Base-by-base conservation (phyloP, 2,113 vertebrate species). In the Melanerpes formicivorus region DNA sequence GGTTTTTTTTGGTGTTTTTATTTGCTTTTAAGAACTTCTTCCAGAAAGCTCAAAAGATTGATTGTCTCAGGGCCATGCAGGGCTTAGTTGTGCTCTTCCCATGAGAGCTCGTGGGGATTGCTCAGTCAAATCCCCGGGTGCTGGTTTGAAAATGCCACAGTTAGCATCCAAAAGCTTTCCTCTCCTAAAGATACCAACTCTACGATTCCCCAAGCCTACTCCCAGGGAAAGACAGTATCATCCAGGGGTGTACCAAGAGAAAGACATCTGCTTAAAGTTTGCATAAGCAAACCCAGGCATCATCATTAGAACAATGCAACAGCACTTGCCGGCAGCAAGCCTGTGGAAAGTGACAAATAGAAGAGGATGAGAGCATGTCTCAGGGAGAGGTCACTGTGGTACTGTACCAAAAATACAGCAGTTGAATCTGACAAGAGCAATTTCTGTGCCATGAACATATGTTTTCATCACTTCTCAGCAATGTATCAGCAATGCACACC, bases 401-500 rank as follows among this genome's bases (percentile, higher is more conserved):
- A 46, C 29, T 1, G 44, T 66, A 50, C 62, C 52, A 21, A 56
- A 88, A 90, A 46, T 18, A 62, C 30, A 52, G 65, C 44, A 40
- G 48, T 19, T 60, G 65, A 88, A 65, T 48, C 34, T 13, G 42
- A 78, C n/a, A 40, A 77, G 62, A 76, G 70, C 70, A 48, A 63
- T 40, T 93, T 65, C 56, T 84, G 67, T 65, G 40, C 70, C 87
- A 37, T 17, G 73, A 80, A 58, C 77, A 46, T 81, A 60, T 58
- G 48, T 88, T 94, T 90, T 82, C 78, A 48, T 90, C 46, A 15
- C 52, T 84, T 40, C 79, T 46, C 78, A 81, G 62, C 40, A 79
- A 88, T 67, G 86, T 52, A 66, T 87, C 77, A 94, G 90, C 82
- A 76, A 3, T 79, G 72, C 81, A 90, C 30, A 82, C 60, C 56